phyloP scores from a whole-genome alignment of 2,113 vertebrate species.

The Amphilophus citrinellus region DNA sequence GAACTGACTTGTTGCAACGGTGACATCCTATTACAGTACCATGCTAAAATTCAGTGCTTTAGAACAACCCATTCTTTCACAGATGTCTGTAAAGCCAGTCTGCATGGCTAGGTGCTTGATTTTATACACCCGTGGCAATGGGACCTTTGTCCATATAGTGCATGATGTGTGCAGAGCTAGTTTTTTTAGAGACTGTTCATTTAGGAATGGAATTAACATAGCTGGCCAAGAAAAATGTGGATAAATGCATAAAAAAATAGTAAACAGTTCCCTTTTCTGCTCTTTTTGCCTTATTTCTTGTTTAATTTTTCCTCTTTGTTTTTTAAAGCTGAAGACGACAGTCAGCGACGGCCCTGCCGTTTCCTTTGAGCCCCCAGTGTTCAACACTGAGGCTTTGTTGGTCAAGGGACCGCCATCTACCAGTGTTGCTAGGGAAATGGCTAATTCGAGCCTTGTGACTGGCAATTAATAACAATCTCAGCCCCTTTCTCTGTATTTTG shows the following conservation, averaged over 20 bases:
- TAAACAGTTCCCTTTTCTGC: not conserved
- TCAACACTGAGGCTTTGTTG: slow-evolving; percentile 64
- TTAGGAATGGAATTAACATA: not conserved
- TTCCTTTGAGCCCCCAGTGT: slow-evolving; percentile 5
- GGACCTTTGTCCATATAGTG: not conserved
- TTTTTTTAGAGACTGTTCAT: no score
- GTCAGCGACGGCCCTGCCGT: not conserved
- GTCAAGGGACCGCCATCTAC: slow-evolving; percentile 57
- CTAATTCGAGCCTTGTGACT: slow-evolving; percentile 68
- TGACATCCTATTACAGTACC: no score
- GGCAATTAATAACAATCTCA: slow-evolving; percentile 55
- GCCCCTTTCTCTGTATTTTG: slow-evolving; percentile 24
- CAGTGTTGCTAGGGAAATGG: slow-evolving; percentile 66
- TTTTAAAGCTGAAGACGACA: not conserved
- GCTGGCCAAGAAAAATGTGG: not conserved
- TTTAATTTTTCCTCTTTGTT: not conserved
- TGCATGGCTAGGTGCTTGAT: no score
- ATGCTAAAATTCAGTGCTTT: not conserved
- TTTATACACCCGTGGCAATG: not conserved
- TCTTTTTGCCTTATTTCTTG: not conserved
- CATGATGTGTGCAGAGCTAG: not conserved
- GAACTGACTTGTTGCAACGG: not conserved
- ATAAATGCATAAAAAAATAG: not conserved
- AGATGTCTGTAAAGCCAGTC: not conserved
- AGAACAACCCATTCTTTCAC: not conserved